Evolutionary conservation across 2,797 vertebrate genomes (phyloP), one percentile per base, ranked within the genome.

Genomic region (Fringilla coelebs): DNA sequence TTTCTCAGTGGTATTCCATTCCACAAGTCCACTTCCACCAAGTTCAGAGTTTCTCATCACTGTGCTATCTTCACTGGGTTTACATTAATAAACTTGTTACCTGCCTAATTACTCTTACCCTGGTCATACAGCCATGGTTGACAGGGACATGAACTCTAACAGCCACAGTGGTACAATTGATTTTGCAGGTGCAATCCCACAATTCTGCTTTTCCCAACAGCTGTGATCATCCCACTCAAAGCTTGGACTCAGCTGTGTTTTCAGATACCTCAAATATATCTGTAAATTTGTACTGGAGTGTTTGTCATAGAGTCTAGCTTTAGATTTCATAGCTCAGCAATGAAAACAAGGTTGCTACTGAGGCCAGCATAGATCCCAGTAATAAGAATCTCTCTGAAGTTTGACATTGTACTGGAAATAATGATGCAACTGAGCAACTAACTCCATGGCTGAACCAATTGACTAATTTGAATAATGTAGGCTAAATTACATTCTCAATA

Each of bases 61-160:
- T 38, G 1, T 24, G 17, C 14, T 51, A 18, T 9, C 10, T 70
- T 46, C 72, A 62, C 5, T 58, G 16, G 7, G 12, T 38, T 76
- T 82, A 17, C 8, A 15, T 11, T 57, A 34, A 71, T 72, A 9
- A 57, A 6, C 7, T 58, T 71, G 8, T 67, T 67, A n/a, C 6
- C n/a, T 71, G 18, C 6, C 16, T 76, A 12, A 14, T 24, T 77
- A 18, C 24, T 65, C 31, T 62, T 38, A 34, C 45, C 29, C 19
- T 77, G 26, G 11, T 57, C 5, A 3, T 29, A 8, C 13, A 38
- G 36, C 32, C 34, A 19, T 0, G 0, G 20, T 7, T 40, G 43
- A 24, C 18, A 70, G 26, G 24, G 46, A 81, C 43, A 24, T 26
- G 38, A 13, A 45, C 15, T 11, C 6, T 8, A 48, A 54, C 9